Evolutionary conservation across 2,888 invertebrate species (phyloP).

Genomic region (Tinea semifulvella): DNA sequence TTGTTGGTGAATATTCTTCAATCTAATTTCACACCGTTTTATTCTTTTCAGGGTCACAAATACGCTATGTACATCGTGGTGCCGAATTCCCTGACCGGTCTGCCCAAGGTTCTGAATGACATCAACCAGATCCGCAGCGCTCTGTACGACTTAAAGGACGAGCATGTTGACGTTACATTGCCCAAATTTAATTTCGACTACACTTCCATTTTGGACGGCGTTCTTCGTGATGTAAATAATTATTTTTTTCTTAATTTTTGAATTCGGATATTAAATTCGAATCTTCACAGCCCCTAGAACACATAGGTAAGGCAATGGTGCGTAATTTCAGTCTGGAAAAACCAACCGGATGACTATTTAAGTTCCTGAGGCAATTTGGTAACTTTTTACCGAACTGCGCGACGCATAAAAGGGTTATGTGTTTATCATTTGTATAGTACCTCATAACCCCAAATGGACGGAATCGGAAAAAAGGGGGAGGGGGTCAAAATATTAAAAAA

Average conservation of each 20-base stretch:
- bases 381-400: neutral
- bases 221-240: conserved; percentile 64
- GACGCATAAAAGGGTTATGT: too few species aligned
- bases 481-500: too few species aligned
- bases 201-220: conserved; percentile 67
- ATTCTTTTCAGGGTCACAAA: conserved; percentile 70
- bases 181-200: conserved; percentile 82
- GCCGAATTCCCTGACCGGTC: conserved; percentile 71
- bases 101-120: conserved; percentile 65
- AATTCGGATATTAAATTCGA: neutral
- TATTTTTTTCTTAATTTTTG: neutral
- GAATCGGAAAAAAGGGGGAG: too few species aligned
- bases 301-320: too few species aligned
- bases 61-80: conserved; percentile 78
- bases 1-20: too few species aligned
- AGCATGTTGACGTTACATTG: conserved; percentile 69
- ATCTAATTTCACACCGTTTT: too few species aligned
- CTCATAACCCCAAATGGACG: too few species aligned
- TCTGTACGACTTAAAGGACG: conserved; percentile 66
- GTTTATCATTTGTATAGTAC: too few species aligned
- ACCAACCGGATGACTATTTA: too few species aligned
- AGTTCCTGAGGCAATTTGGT: too few species aligned
- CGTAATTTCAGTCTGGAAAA: too few species aligned
- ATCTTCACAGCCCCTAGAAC: neutral
- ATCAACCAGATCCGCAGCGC: conserved; percentile 67